A percentile compares a stretch with the other conserved stretches of the same genome.
These are phyloP conservation scores for Lithophane socia DNA, from an alignment of 2,888 invertebrate species.

Conservation along the genomic window DNA sequence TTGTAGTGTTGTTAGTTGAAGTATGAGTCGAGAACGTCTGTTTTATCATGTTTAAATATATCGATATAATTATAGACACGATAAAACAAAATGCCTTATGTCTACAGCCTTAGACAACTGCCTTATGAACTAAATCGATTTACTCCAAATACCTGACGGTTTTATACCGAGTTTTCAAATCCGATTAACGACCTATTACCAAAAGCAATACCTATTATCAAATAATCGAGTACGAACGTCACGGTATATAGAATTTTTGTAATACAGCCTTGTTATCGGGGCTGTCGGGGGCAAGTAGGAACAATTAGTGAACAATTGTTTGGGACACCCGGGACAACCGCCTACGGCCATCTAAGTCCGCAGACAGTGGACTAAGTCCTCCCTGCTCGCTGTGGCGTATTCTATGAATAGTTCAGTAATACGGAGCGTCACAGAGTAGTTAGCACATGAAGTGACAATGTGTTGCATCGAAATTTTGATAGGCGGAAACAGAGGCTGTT, in stretches of 20 bases:
- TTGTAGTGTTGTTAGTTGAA: too few species aligned
- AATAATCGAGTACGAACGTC: slow-evolving; percentile 64
- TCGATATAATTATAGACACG: too few species aligned
- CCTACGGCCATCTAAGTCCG: slow-evolving; percentile 70
- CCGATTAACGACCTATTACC: slow-evolving; percentile 50
- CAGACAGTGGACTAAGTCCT: slow-evolving; percentile 63
- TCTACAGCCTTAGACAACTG: too few species aligned
- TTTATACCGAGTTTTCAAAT: slow-evolving; percentile 59
- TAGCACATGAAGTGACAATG: slow-evolving; percentile 8
- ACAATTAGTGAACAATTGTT: slow-evolving; percentile 74
- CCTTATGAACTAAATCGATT: slow-evolving; percentile 4
- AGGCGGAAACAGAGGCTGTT: background rate
- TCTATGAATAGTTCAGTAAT: slow-evolving; percentile 64
- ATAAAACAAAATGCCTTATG: too few species aligned
- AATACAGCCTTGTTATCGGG: slow-evolving; percentile 59
- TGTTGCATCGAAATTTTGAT: background rate
- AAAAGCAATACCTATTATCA: slow-evolving; percentile 53
- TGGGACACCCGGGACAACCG: slow-evolving; percentile 71
- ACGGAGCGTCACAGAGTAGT: slow-evolving; percentile 22
- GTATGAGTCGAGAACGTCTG: too few species aligned
- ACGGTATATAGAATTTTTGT: slow-evolving; percentile 61
- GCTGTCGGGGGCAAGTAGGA: slow-evolving; percentile 62
- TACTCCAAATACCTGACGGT: slow-evolving; percentile 27
- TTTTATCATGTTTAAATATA: too few species aligned
- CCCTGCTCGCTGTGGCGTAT: slow-evolving; percentile 45